Conservation (phyloP, 2,888 invertebrate genomes). For the Ophion ellenae region DNA sequence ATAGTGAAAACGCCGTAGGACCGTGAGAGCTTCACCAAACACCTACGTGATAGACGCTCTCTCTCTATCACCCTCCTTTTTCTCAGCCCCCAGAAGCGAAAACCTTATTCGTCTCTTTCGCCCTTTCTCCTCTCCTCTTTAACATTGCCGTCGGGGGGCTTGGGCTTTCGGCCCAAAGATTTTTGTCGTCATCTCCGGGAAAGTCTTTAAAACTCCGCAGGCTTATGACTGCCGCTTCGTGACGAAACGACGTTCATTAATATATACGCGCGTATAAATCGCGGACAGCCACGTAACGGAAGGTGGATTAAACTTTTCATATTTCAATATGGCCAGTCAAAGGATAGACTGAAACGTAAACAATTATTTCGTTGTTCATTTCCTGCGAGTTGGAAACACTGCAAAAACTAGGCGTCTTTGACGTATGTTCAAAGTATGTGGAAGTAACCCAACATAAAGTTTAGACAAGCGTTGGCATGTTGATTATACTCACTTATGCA, state of each 20-base stretch:
- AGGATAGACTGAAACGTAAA: no score
- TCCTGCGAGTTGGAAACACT: no score
- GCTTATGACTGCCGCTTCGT: constrained; percentile 32
- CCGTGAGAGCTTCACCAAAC: constrained; percentile 19
- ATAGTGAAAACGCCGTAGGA: constrained; percentile 63
- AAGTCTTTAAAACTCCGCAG: constrained; percentile 42
- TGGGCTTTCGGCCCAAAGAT: neutral
- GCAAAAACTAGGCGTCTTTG: no score
- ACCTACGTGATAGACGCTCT: constrained; percentile 34
- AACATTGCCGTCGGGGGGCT: constrained; percentile 8
- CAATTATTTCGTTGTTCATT: no score
- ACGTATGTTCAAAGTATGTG: no score
- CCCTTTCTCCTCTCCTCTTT: neutral
- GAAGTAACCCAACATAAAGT: no score
- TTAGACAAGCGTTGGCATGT: no score
- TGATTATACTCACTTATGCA: no score
- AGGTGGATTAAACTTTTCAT: constrained; percentile 20
- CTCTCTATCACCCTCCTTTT: neutral
- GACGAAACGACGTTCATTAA: constrained; percentile 32
- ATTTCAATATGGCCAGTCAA: no score
- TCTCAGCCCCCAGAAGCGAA: constrained; percentile 32
- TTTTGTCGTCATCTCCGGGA: constrained; percentile 32
- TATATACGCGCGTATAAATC: constrained; percentile 12
- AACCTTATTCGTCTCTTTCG: neutral
- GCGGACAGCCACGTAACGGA: neutral